These are phyloP conservation scores for Petrocephalus sullivani DNA, from an alignment of 2,797 vertebrate genomes.

Conservation along the genomic window DNA sequence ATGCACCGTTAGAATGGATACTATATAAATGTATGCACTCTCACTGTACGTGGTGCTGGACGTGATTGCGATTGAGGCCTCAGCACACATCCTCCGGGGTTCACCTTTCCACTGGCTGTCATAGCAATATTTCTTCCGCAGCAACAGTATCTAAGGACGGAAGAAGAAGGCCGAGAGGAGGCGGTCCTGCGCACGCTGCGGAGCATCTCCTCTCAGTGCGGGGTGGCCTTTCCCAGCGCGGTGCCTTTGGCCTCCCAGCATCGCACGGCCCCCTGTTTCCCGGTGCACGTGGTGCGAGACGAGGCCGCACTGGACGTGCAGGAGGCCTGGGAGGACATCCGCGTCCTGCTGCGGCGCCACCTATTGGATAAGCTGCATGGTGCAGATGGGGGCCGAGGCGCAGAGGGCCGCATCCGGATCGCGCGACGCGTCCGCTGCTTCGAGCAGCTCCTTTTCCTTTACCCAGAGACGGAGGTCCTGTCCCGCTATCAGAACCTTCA, in stretches of 20 bases:
- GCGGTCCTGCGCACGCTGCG: slow-evolving; percentile 74
- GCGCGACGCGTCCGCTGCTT: slow-evolving; percentile 66
- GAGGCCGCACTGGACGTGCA: slow-evolving; percentile 68
- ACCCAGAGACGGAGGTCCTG: slow-evolving; percentile 78
- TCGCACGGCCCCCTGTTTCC: slow-evolving; percentile 38
- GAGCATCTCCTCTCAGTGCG: slow-evolving; percentile 75
- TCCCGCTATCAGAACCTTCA: slow-evolving; percentile 74
- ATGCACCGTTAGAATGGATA: background rate
- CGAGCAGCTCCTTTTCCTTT: slow-evolving; percentile 79
- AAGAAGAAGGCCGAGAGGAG: slow-evolving; percentile 76
- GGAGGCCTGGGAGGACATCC: slow-evolving; percentile 79
- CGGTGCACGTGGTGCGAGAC: slow-evolving; percentile 75
- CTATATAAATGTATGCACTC: background rate
- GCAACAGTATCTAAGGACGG: slow-evolving; percentile 76
- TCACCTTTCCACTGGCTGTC: background rate
- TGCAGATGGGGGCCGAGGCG: slow-evolving; percentile 39
- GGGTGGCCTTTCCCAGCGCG: slow-evolving; percentile 69
- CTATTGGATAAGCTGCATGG: slow-evolving; percentile 69
- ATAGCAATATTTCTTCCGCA: slow-evolving; percentile 42
- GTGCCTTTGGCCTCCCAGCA: slow-evolving; percentile 54
- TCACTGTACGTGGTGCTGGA: background rate
- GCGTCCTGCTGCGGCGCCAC: slow-evolving; percentile 74
- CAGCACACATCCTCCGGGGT: background rate
- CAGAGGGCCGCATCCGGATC: slow-evolving; percentile 38
- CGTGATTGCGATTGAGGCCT: background rate